Base-by-base conservation (phyloP, 2,113 vertebrate genomes). In the Zosterops pallidus region DNA sequence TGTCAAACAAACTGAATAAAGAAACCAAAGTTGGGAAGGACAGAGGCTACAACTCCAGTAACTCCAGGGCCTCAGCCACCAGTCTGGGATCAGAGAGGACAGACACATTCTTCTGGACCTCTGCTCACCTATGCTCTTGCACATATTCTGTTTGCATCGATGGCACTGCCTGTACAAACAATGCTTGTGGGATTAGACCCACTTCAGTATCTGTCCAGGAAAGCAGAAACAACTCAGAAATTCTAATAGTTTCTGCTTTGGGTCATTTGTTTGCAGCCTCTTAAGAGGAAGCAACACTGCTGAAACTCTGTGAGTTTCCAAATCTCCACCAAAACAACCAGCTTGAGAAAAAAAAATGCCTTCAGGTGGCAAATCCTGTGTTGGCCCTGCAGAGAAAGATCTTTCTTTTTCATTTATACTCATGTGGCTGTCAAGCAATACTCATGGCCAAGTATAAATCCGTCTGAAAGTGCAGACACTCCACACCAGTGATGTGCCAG, bases 101-200 rank as follows among this genome's bases (percentile, higher is more conserved):
- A 67, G 57, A 56, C 23, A 31, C 20, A 9, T 26, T 65, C 9
- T 85, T 37, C 47, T 71, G 7, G 29, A 70, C 15, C 28, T 64
- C 33, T 77, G 16, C 16, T 76, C 86, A 75, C 16, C 47, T 31
- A 35, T 83, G 50, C 26, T 83, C 47, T 83, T 42, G 41, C 23
- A 92, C 26, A 12, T 17, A 7, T 25, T 78, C 14, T 70, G 21
- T 75, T 76, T 31, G 35, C 49, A 59, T 46, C 53, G 41, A 1
- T 14, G 12, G 49, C 20, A 65, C 6, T 12, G 20, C 41, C 46
- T 42, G 15, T 35, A 85, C 18, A 59, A 90, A 28, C 39, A 65
- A 14, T 0, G 0, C 33, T 33, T 0, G 0, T 0, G 1, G 23
- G 17, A 71, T 71, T 39, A 56, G 17, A 21, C 9, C 3, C 18